Evolutionary conservation across 2,113 vertebrate species (phyloP), one percentile per base, ranked within the genome.

Genomic region (Periophthalmodon schlosseri): DNA sequence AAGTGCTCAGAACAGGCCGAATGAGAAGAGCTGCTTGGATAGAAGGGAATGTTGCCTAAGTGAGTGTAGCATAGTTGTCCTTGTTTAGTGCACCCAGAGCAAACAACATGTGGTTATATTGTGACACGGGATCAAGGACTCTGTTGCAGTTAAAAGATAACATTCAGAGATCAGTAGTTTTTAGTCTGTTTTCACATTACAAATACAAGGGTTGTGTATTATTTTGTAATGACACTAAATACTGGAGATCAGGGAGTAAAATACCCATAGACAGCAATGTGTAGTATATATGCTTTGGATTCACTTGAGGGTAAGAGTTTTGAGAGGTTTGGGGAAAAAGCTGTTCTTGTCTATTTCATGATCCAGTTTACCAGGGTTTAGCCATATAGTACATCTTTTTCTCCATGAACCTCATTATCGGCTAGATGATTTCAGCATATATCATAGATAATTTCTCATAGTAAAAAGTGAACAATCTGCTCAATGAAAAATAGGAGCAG

Each of bases 111-210:
- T 63, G 16, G 60, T 69, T 4, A 23, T 5, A 50, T 12, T 57
- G 52, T 69, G 24, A 47, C 36, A 52, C 10, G 52, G 68, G 68
- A 63, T 47, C 39, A 76, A 66, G 74, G 72, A 85, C 69, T 70
- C 44, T 34, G 24, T 24, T 24, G 64, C 7, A 21, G 68, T 28
- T 60, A 46, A 66, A 52, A 77, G 68, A 87, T 85, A 80, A 77
- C 8, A 66, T 71, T 39, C 68, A 78, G 52, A 54, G 58, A 1
- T 3, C 39, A 49, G 23, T 54, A 13, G 34, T 16, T 70, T 6
- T 10, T 20, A 9, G 36, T 20, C 20, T 60, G 24, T 39, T 65
- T n/a, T n/a, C 16, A 2, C 28, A 16, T 18, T 28, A 12, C 21
- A 60, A 24, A 60, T 15, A 61, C 24, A 28, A 33, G n/a, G 21